Evolutionary conservation across 2,113 vertebrate species (phyloP), one percentile per base, ranked within the genome.

Genomic region (Hydrochoerus hydrochaeris): DNA sequence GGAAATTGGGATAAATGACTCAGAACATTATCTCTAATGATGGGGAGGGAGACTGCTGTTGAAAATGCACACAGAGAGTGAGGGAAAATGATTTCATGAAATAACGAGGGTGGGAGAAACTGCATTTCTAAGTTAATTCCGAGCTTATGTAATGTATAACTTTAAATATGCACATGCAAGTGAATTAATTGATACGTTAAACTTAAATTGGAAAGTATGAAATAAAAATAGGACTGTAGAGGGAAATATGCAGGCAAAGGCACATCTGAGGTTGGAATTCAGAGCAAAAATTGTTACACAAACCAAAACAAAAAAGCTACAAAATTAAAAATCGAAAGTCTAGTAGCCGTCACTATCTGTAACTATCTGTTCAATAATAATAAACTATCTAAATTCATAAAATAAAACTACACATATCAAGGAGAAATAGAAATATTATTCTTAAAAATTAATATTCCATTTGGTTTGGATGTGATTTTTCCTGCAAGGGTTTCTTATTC

Each of bases 1-100:
- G 63, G 58, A 93, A 95, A 88, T 13, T 73, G 57, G 83, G 38
- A 58, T 69, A 91, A 96, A 91, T 93, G 96, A 91, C 92, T 93
- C 71, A 92, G 87, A 91, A 90, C 58, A 88, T 91, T 41, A 82
- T n/a, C 75, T 87, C 90, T 93, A 93, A 95, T 85, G 87, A 88
- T n/a, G 63, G 71, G 86, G 57, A 93, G 81, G 78, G 88, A 88
- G 91, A 85, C 41, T 3, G 49, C 58, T 63, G 71, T 63, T 81
- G 58, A 91, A 93, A 91, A 92, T 49, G 41, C 82, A 80, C 2
- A 20, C 10, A 16, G 90, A 95, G 24, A 35, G 13, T 38, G 38
- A 91, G 65, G 82, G 63, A 20, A 62, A 95, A 91, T n/a, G 63
- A 87, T 93, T 93, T 95, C 63, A 58, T 62, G 58, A 73, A 85